Conservation (phyloP, 2,888 invertebrate species). For the Drosophila gaucha region DNA sequence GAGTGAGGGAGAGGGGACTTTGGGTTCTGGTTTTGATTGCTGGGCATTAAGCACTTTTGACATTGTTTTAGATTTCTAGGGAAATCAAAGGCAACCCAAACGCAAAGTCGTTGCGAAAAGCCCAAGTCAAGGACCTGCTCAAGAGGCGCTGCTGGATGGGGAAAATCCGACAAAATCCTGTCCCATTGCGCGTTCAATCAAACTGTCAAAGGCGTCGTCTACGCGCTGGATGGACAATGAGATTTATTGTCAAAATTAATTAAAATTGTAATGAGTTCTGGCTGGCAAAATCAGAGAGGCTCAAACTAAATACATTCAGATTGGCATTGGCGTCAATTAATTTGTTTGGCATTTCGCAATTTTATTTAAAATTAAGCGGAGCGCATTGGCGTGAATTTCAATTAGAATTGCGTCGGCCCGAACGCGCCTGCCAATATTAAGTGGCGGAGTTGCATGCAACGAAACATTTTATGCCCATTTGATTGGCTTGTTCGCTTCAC, state of each 20-base stretch:
- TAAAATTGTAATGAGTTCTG: conserved; percentile 76
- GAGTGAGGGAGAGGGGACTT: background rate
- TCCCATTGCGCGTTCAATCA: conserved; percentile 61
- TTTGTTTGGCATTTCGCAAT: conserved; percentile 68
- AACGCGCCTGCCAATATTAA: conserved; percentile 3
- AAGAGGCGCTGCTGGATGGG: conserved; percentile 23
- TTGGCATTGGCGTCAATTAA: conserved; percentile 61
- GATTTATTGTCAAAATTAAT: conserved; percentile 78
- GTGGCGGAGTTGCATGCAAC: conserved; percentile 13
- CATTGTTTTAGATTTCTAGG: conserved; percentile 70
- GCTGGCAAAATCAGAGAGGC: conserved; percentile 32
- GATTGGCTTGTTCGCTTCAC: conserved; percentile 59
- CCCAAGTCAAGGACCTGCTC: conserved; percentile 28
- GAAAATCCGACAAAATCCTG: conserved; percentile 17
- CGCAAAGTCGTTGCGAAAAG: conserved; percentile 20
- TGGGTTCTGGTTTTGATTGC: conserved; percentile 57
- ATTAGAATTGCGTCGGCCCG: conserved; percentile 46
- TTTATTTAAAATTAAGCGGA: conserved; percentile 68
- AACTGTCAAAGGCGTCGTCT: conserved; percentile 57
- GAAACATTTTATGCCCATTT: conserved; percentile 65
- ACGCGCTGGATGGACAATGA: conserved; percentile 23
- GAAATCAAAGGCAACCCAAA: conserved; percentile 59
- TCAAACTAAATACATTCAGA: conserved; percentile 60
- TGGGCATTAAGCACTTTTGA: conserved; percentile 72
- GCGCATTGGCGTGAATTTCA: conserved; percentile 63